Percentiles rank a stretch among this genome's conserved stretches.
phyloP scores from a whole-genome alignment of 2,113 vertebrate genomes.

The Ibidorhyncha struthersii region DNA sequence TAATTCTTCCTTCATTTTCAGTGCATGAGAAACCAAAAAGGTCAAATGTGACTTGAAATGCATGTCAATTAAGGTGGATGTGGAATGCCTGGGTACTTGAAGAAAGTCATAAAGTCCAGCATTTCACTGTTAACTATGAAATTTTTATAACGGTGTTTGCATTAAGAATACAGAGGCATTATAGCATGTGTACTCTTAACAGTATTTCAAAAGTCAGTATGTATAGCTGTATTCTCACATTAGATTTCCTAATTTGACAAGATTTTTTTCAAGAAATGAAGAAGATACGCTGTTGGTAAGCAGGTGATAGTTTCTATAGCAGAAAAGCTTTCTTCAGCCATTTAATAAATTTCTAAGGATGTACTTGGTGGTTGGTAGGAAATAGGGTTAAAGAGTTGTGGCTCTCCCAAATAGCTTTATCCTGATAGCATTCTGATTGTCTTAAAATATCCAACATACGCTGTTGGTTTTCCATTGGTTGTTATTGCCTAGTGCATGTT shows the following conservation, averaged over 20 bases:
- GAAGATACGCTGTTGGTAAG: not conserved
- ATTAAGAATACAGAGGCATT: not conserved
- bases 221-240: not conserved
- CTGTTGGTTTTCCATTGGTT: not conserved
- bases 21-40: slow-evolving; percentile 18
- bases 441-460: not conserved
- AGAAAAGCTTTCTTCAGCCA: not conserved
- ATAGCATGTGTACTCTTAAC: not conserved
- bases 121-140: not conserved
- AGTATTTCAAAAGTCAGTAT: not conserved
- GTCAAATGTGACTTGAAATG: slow-evolving; percentile 46
- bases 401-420: not conserved
- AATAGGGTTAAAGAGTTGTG: not conserved
- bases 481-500: fast-evolving
- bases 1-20: slow-evolving; percentile 56
- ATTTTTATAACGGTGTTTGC: not conserved
- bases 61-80: slow-evolving; percentile 27
- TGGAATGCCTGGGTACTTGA: slow-evolving; percentile 15
- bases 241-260: not conserved
- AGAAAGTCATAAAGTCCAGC: not conserved
- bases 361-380: not conserved
- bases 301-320: not conserved
- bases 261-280: not conserved
- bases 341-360: not conserved
- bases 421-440: fast-evolving